A percentile compares a stretch with the other conserved stretches of the same genome.
phyloP scores from a whole-genome alignment of 2,888 invertebrate species.

The Drosophila algonquin region DNA sequence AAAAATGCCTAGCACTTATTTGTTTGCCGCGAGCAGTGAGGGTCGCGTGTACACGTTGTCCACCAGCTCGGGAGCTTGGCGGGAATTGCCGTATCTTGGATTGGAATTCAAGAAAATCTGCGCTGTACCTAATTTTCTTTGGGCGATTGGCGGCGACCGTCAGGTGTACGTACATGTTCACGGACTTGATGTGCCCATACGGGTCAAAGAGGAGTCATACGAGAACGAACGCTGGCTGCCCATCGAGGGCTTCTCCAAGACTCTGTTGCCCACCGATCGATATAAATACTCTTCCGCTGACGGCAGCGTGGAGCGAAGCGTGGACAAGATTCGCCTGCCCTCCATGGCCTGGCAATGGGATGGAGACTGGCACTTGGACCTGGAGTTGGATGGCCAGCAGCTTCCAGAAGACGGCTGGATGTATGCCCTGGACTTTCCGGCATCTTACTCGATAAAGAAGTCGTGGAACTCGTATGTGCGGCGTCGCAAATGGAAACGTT shows the following conservation, averaged over 20 bases:
- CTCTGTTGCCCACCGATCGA: slow-evolving; percentile 94
- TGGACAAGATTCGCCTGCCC: slow-evolving; percentile 92
- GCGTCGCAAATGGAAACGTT: slow-evolving; percentile 94
- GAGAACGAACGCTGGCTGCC: slow-evolving; percentile 98
- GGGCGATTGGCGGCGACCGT: slow-evolving; percentile 96
- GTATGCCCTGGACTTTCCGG: slow-evolving; percentile 96
- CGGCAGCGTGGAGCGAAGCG: slow-evolving; percentile 91
- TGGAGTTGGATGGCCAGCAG: slow-evolving; percentile 93
- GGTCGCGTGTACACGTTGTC: slow-evolving; percentile 94
- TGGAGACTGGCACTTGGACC: slow-evolving; percentile 95
- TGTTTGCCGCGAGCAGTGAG: slow-evolving; percentile 94
- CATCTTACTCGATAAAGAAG: slow-evolving; percentile 91
- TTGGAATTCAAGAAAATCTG: slow-evolving; percentile 95
- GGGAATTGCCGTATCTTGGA: slow-evolving; percentile 91
- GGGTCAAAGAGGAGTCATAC: slow-evolving; percentile 94
- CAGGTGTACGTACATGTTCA: slow-evolving; percentile 96
- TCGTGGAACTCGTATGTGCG: slow-evolving; percentile 96
- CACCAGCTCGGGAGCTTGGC: slow-evolving; percentile 92
- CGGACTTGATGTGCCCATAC: slow-evolving; percentile 94
- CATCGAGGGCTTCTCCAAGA: slow-evolving; percentile 92
- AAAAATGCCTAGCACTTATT: slow-evolving; percentile 88
- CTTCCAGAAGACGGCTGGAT: slow-evolving; percentile 97
- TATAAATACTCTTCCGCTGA: slow-evolving; percentile 93
- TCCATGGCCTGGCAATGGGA: slow-evolving; percentile 99
- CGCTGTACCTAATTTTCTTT: slow-evolving; percentile 92